These are phyloP conservation scores for Meiosimyza platycephala DNA, from an alignment of 2,888 invertebrate genomes.

Conservation along the genomic window DNA sequence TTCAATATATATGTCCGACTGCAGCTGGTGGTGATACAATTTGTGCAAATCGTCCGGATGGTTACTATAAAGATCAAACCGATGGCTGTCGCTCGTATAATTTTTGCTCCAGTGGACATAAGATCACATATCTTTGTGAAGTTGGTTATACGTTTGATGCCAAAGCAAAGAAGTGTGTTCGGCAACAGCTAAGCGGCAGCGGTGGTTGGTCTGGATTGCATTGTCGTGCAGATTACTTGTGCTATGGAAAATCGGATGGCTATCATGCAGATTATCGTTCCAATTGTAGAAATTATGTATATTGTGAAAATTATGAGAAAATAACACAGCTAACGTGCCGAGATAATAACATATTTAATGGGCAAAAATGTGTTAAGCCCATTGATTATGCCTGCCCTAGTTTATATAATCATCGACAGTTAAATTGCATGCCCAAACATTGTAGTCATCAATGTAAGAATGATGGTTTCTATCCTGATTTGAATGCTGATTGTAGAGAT, in stretches of 20 bases:
- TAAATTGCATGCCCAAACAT: constrained; percentile 56
- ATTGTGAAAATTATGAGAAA: constrained; percentile 71
- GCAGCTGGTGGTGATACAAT: constrained; percentile 65
- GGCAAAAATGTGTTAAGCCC: constrained; percentile 70
- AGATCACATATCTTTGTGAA: constrained; percentile 72
- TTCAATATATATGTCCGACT: constrained; percentile 68
- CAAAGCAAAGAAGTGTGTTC: constrained; percentile 63
- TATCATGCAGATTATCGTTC: constrained; percentile 71
- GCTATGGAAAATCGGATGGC: constrained; percentile 69
- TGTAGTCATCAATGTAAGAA: constrained; percentile 50
- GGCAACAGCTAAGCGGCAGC: constrained; percentile 30
- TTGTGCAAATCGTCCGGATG: constrained; percentile 70
- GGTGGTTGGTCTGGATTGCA: constrained; percentile 24
- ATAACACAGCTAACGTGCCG: constrained; percentile 71
- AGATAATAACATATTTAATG: constrained; percentile 72
- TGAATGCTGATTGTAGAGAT: constrained; percentile 66
- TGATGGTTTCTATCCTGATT: constrained; percentile 72
- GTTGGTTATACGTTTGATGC: constrained; percentile 71
- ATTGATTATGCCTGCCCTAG: constrained; percentile 67
- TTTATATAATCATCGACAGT: constrained; percentile 59
- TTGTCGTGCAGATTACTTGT: constrained; percentile 55
- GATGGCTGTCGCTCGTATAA: constrained; percentile 73
- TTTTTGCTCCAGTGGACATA: constrained; percentile 71
- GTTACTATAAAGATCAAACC: constrained; percentile 68
- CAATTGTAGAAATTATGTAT: constrained; percentile 72